Conservation (phyloP, 2,113 vertebrate species). For the Spermophilus dauricus region DNA sequence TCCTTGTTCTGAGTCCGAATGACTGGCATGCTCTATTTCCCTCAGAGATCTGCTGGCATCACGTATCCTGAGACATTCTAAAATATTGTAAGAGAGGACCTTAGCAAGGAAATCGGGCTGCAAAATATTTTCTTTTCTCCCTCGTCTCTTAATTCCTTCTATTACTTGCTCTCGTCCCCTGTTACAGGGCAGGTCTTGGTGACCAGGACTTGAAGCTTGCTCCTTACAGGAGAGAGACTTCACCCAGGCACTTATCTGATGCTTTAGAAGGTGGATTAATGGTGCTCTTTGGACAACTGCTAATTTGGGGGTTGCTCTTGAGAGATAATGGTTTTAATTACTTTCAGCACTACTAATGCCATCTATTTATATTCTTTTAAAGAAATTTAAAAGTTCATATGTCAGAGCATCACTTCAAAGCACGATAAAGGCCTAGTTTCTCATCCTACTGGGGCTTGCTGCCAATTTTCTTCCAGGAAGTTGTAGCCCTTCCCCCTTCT, state of each 20-base stretch:
- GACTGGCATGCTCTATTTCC: not conserved
- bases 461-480: not conserved
- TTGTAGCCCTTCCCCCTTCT: accelerated
- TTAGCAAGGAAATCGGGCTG: not conserved
- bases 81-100: not conserved
- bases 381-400: not conserved
- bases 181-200: accelerated
- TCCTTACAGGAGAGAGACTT: not conserved
- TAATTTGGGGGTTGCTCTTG: not conserved
- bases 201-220: not conserved
- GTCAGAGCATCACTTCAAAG: not conserved
- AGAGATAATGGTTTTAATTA: not conserved
- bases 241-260: accelerated
- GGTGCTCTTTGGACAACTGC: not conserved
- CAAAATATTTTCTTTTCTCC: not conserved
- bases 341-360: not conserved
- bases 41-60: no score
- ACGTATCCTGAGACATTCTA: accelerated
- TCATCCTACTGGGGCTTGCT: not conserved
- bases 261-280: accelerated
- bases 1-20: not conserved
- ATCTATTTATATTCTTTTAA: constrained; percentile 6
- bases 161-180: not conserved
- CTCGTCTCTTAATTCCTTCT: not conserved
- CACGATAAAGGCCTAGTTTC: not conserved